Base-by-base conservation (phyloP, 1,140 invertebrate species). In the Popillia japonica region DNA sequence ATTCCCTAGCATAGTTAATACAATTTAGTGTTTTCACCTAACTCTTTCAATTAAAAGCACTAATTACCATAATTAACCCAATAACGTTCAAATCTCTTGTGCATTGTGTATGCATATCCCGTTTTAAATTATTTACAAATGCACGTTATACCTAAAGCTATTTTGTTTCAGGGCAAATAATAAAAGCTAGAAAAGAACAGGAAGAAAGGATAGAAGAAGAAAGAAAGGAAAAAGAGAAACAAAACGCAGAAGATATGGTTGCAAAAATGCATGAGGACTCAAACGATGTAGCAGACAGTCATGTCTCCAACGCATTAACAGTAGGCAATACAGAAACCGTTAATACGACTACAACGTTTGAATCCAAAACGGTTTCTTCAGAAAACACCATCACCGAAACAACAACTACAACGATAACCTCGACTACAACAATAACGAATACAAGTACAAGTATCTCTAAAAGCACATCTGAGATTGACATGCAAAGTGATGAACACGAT, bases 201-300 rank as follows among this genome's bases (percentile, higher is more conserved):
- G 87, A 89, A 81, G 88, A 91, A 77, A 88, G 88, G 80, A 86
- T 89, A 79, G 88, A 90, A 83, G 89, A 89, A 79, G 87, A 90
- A 78, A 87, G 84, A 77, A 87, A 88, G 81, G 89, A 90, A 79
- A 89, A 88, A 64, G 85, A 88, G 59, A 84, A 86, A 75, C 89
- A 90, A 81, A 88, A 90, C 76, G 88, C 89, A 17, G 89, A 91
- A 80, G 89, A 90, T 79, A 87, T 87, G 86, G 87, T 87, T n/a
- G 86, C 87, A 10, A 87, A 86, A 83, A 88, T 90, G 83, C 87
- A 89, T 73, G 88, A 90, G 82, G 87, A 87, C 78, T 76, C 79
- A 3, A 34, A 77, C 55, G 41, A 72, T 23, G 61, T 64, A 20
- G 40, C 42, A 10, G 79, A 79, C 17, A 40, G 11, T 10, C 14